phyloP scores from a whole-genome alignment of 2,113 vertebrate species.

The Erinaceus europaeus region DNA sequence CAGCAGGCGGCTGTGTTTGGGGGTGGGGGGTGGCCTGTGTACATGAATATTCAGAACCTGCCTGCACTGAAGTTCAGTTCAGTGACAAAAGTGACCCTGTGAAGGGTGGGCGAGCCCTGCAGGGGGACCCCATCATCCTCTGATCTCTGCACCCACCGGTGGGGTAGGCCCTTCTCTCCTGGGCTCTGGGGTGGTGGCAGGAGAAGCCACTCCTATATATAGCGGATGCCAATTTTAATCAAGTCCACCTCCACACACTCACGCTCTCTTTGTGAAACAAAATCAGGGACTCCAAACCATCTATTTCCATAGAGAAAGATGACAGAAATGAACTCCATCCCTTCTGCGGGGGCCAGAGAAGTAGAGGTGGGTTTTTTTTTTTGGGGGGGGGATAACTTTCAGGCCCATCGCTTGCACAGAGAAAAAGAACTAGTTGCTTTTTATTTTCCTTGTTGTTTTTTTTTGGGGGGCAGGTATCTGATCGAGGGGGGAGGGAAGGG shows the following conservation, averaged over 20 bases:
- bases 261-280: slow-evolving; percentile 71
- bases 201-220: slow-evolving; percentile 73
- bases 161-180: neutral
- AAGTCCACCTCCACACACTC: slow-evolving; percentile 76
- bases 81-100: neutral
- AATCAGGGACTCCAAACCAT: slow-evolving; percentile 65
- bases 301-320: slow-evolving; percentile 57
- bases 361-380: neutral
- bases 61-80: neutral
- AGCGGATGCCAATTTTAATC: slow-evolving; percentile 77
- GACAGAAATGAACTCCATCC: slow-evolving; percentile 55
- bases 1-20: neutral
- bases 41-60: neutral
- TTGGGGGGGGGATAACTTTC: slow-evolving; percentile 1
- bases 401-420: slow-evolving; percentile 3
- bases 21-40: neutral
- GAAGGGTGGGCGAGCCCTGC: neutral
- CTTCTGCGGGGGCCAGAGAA: slow-evolving; percentile 26
- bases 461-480: neutral
- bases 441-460: neutral
- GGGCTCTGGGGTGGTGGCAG: slow-evolving; percentile 50
- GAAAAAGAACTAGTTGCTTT: neutral
- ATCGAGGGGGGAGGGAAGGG: too few relatives aligned
- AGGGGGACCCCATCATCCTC: neutral
- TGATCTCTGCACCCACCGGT: too few relatives aligned